phyloP scores from a whole-genome alignment of 2,888 invertebrate genomes.

The Coronaproctus castanopsis region DNA sequence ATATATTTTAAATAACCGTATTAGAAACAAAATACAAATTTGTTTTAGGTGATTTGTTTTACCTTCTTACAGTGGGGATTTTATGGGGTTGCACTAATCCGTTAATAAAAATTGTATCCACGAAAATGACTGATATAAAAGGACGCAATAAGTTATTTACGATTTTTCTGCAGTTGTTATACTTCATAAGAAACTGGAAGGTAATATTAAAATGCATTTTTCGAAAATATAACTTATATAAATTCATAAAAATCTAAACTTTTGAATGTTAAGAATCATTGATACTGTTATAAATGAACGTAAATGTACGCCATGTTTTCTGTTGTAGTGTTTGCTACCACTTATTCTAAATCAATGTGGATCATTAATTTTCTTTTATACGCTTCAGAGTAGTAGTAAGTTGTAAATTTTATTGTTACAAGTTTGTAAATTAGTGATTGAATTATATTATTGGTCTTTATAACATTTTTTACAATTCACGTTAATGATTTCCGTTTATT shows the following conservation, averaged over 20 bases:
- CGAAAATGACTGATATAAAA: background rate
- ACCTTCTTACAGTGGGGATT: slow-evolving; percentile 1
- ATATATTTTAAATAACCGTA: too few species aligned
- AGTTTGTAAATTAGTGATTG: background rate
- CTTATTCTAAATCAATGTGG: background rate
- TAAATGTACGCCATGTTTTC: too few species aligned
- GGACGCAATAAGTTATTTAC: background rate
- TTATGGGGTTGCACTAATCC: slow-evolving; percentile 12
- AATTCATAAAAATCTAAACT: too few species aligned
- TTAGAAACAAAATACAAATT: too few species aligned
- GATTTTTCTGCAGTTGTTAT: background rate
- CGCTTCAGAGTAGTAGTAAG: background rate
- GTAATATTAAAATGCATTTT: too few species aligned
- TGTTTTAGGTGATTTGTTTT: slow-evolving; percentile 2
- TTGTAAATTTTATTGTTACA: background rate
- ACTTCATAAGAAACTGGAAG: slow-evolving; percentile 7
- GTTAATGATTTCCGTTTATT: too few species aligned
- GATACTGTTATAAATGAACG: too few species aligned
- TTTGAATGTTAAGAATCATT: too few species aligned
- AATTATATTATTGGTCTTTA: too few species aligned
- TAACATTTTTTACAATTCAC: too few species aligned
- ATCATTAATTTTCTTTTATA: background rate
- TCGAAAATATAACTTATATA: too few species aligned
- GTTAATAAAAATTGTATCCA: slow-evolving; percentile 5
- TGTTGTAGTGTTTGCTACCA: background rate